These are phyloP conservation scores for Eupleurogrammus muticus DNA, from an alignment of 2,797 vertebrate species.

Conservation along the genomic window DNA sequence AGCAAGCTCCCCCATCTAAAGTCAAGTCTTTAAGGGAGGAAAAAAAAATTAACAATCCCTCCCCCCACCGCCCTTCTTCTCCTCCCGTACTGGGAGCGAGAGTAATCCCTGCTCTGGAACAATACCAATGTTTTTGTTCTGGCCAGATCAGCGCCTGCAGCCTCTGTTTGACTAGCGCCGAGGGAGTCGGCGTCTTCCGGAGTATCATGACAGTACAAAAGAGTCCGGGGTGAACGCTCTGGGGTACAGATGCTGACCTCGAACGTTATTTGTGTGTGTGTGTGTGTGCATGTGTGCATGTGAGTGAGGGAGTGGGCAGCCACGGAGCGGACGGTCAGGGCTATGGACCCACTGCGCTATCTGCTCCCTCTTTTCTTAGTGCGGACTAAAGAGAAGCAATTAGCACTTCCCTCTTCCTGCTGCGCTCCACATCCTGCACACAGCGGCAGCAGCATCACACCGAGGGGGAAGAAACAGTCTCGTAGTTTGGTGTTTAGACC, in stretches of 20 bases:
- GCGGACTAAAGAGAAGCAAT: constrained; percentile 56
- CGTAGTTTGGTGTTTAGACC: not conserved
- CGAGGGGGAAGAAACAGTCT: constrained; percentile 24
- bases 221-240: constrained; percentile 18
- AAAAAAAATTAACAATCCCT: not conserved
- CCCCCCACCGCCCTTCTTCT: too few species aligned
- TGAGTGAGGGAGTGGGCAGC: not conserved
- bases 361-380: constrained; percentile 40
- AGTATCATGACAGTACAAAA: constrained; percentile 8
- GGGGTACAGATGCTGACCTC: constrained; percentile 15
- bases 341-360: constrained; percentile 45
- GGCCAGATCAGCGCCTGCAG: constrained; percentile 9
- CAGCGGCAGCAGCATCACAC: constrained; percentile 16
- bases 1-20: not conserved
- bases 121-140: constrained; percentile 12
- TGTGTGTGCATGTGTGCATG: not conserved
- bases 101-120: constrained; percentile 15
- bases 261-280: constrained; percentile 2
- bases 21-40: not conserved
- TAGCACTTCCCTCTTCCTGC: constrained; percentile 61
- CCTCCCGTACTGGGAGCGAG: not conserved
- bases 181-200: constrained; percentile 32
- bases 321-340: constrained; percentile 16
- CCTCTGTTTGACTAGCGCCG: constrained; percentile 4
- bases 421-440: constrained; percentile 48